A percentile compares a stretch with the other conserved stretches of the same genome.
phyloP scores from a whole-genome alignment of 2,888 invertebrate species.

The Drosophila silvestris region DNA sequence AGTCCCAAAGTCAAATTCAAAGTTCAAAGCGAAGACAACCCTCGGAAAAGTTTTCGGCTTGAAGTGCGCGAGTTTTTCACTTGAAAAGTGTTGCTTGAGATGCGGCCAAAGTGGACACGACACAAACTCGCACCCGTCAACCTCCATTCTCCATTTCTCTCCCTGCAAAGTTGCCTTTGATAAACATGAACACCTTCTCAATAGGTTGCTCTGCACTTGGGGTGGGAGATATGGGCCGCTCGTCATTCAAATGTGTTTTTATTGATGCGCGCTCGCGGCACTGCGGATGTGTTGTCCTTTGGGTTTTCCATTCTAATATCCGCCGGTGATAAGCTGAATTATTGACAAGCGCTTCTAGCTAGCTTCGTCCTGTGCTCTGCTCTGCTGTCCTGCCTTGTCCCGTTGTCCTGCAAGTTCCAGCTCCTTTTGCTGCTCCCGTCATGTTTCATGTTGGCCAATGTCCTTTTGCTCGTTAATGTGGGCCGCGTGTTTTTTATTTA shows the following conservation, averaged over 20 bases:
- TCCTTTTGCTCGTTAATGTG: constrained; percentile 51
- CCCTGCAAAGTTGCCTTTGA: constrained; percentile 34
- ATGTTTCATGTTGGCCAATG: constrained; percentile 37
- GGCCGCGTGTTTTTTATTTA: constrained; percentile 38
- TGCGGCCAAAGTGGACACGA: constrained; percentile 59
- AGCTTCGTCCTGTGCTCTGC: constrained; percentile 25
- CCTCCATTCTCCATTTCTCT: constrained; percentile 7
- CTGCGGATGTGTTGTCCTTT: constrained; percentile 80
- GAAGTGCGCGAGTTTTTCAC: constrained; percentile 68
- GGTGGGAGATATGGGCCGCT: neutral
- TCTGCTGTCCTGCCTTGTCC: constrained; percentile 42
- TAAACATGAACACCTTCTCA: constrained; percentile 78
- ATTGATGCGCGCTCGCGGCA: constrained; percentile 70
- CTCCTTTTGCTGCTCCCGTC: constrained; percentile 20
- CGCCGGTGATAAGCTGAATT: constrained; percentile 85
- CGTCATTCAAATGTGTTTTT: constrained; percentile 75
- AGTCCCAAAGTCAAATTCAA: constrained; percentile 51
- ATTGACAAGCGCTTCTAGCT: constrained; percentile 69
- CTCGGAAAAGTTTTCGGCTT: constrained; percentile 59
- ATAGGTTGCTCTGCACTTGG: constrained; percentile 26
- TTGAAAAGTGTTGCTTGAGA: constrained; percentile 68
- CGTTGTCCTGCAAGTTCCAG: constrained; percentile 16
- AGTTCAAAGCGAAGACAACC: constrained; percentile 61
- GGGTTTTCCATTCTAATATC: constrained; percentile 82
- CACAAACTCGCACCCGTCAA: neutral